A percentile compares a stretch with the other conserved stretches of the same genome.
phyloP scores from a whole-genome alignment of 2,797 vertebrate species.

The Pelochelys cantorii region DNA sequence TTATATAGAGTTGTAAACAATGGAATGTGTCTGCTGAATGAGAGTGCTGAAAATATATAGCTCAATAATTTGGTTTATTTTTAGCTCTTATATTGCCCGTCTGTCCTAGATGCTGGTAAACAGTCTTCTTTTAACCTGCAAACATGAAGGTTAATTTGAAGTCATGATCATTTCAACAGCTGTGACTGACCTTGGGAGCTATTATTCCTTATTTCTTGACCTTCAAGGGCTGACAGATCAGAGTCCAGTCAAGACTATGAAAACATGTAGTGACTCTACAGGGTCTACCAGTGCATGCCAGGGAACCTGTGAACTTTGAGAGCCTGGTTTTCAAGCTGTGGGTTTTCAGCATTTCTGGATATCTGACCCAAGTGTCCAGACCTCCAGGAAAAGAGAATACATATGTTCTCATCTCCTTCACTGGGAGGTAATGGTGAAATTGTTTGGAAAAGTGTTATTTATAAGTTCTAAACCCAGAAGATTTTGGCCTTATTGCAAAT shows the following conservation, averaged over 20 bases:
- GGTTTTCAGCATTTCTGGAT: conserved; percentile 22
- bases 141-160: conserved; percentile 63
- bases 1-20: conserved; percentile 37
- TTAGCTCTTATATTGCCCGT: conserved; percentile 47
- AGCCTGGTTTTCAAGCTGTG: not conserved
- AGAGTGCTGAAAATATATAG: conserved; percentile 41
- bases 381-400: not conserved
- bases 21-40: conserved; percentile 29
- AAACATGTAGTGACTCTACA: conserved; percentile 21
- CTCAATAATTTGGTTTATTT: conserved; percentile 65
- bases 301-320: not conserved
- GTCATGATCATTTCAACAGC: conserved; percentile 41
- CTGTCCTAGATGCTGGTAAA: conserved; percentile 15
- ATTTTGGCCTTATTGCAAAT: not conserved
- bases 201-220: conserved; percentile 51
- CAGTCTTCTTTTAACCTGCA: conserved; percentile 47
- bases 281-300: not conserved
- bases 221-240: conserved; percentile 40
- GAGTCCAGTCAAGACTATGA: conserved; percentile 33
- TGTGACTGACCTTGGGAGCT: conserved; percentile 35
- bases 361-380: conserved; percentile 5
- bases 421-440: not conserved
- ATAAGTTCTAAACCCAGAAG: not conserved
- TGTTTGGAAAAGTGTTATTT: conserved; percentile 25
- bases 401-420: not conserved